These are phyloP conservation scores for Coptotermes formosanus DNA, from an alignment of 1,140 invertebrate species.

Conservation along the genomic window DNA sequence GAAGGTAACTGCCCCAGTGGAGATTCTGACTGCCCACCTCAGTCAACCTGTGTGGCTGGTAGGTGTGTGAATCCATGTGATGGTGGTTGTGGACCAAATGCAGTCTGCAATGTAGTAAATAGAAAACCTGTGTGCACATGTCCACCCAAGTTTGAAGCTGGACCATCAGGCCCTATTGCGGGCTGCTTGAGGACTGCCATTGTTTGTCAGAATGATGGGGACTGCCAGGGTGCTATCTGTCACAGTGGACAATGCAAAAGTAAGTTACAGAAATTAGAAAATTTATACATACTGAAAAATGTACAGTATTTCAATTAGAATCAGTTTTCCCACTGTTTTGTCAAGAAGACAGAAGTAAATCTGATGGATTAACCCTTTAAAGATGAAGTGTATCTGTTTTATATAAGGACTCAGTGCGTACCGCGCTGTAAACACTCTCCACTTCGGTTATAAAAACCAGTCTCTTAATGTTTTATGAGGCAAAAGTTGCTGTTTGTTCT, in stretches of 20 bases:
- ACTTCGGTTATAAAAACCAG: too few species aligned
- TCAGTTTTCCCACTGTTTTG: too few species aligned
- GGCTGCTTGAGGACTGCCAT: constrained; percentile 70
- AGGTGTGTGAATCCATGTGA: constrained; percentile 77
- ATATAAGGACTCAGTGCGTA: too few species aligned
- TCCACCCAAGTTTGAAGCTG: constrained; percentile 65
- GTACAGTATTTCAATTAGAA: neutral
- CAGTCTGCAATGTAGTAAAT: constrained; percentile 72
- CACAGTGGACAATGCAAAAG: constrained; percentile 76
- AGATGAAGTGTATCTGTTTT: too few species aligned
- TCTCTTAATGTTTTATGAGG: too few species aligned
- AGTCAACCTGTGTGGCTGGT: constrained; percentile 69
- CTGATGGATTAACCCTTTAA: too few species aligned
- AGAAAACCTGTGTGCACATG: constrained; percentile 74
- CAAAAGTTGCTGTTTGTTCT: too few species aligned
- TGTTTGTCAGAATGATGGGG: constrained; percentile 66
- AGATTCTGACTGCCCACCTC: constrained; percentile 70
- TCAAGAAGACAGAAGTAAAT: neutral
- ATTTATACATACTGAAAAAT: neutral
- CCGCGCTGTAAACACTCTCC: too few species aligned
- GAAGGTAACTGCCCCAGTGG: constrained; percentile 69
- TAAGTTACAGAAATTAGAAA: constrained; percentile 38
- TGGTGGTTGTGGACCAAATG: constrained; percentile 71
- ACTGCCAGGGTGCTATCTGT: constrained; percentile 76
- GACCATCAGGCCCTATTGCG: constrained; percentile 58